Evolutionary conservation across 1,140 invertebrate species (phyloP).

Genomic region (Scaptomyza hsui): DNA sequence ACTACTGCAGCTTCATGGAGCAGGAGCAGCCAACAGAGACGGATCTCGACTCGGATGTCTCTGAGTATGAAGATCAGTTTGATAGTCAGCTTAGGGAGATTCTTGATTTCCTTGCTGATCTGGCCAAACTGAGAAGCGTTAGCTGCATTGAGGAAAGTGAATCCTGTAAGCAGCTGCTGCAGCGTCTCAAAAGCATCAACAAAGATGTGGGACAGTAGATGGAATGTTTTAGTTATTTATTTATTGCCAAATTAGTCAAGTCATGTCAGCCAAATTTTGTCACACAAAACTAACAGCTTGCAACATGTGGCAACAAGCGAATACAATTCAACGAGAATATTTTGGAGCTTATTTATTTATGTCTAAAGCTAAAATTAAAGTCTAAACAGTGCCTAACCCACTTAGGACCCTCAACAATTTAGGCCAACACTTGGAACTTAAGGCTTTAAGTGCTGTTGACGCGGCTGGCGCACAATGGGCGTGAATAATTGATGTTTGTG

Average conservation of each 20-base stretch:
- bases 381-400: not conserved
- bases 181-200: slow-evolving; percentile 32
- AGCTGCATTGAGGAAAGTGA: slow-evolving; percentile 17
- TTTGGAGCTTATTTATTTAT: not conserved
- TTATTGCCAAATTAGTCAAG: not conserved
- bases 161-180: slow-evolving; percentile 44
- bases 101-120: slow-evolving; percentile 41
- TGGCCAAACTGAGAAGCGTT: slow-evolving; percentile 11
- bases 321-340: not conserved
- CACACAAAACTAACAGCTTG: not conserved
- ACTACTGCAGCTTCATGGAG: slow-evolving; percentile 46
- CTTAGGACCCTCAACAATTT: slow-evolving; percentile 1
- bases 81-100: slow-evolving; percentile 34
- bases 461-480: slow-evolving; percentile 44
- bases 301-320: not conserved
- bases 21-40: not conserved
- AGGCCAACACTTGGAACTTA: not conserved
- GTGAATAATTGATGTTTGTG: slow-evolving; percentile 58
- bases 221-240: not conserved
- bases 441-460: not conserved
- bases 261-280: slow-evolving; percentile 35
- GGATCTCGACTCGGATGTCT: slow-evolving; percentile 3
- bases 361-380: not conserved
- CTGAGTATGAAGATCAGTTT: slow-evolving; percentile 52
- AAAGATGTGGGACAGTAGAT: slow-evolving; percentile 5